These are phyloP conservation scores for Rhinopomastus cyanomelas DNA, from an alignment of 2,113 vertebrate species.

Conservation along the genomic window DNA sequence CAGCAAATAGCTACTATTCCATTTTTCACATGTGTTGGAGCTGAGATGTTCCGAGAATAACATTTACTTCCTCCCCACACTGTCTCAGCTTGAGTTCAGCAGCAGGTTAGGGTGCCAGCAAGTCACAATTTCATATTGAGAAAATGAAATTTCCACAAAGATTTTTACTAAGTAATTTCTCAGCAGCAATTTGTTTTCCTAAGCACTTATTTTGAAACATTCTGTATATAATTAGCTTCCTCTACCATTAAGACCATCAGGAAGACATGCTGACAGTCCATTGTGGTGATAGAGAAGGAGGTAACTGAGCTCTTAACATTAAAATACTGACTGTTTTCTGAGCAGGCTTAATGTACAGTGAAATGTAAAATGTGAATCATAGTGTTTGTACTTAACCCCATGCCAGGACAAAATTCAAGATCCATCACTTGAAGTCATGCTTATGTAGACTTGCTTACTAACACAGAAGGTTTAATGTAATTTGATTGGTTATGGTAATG, in stretches of 20 bases:
- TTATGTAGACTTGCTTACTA: neutral
- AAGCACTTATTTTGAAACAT: neutral
- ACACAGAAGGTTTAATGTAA: neutral
- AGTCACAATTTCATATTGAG: neutral
- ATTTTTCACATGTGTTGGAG: neutral
- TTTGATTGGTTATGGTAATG: neutral
- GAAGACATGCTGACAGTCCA: neutral
- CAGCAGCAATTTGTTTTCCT: neutral
- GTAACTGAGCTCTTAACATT: neutral
- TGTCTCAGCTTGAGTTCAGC: neutral
- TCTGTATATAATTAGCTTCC: neutral
- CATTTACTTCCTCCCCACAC: neutral
- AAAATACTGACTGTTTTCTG: neutral
- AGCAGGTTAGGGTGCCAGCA: neutral
- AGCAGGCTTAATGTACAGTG: neutral
- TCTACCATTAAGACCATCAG: neutral
- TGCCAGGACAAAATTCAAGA: neutral
- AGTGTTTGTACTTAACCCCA: neutral
- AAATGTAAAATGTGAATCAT: neutral
- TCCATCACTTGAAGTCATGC: neutral
- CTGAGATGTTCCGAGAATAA: neutral
- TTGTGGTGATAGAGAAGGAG: neutral
- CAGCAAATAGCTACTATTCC: neutral
- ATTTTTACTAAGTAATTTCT: neutral
- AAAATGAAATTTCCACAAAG: neutral